These are phyloP conservation scores for Melozone crissalis DNA, from an alignment of 2,113 vertebrate species.

Conservation along the genomic window DNA sequence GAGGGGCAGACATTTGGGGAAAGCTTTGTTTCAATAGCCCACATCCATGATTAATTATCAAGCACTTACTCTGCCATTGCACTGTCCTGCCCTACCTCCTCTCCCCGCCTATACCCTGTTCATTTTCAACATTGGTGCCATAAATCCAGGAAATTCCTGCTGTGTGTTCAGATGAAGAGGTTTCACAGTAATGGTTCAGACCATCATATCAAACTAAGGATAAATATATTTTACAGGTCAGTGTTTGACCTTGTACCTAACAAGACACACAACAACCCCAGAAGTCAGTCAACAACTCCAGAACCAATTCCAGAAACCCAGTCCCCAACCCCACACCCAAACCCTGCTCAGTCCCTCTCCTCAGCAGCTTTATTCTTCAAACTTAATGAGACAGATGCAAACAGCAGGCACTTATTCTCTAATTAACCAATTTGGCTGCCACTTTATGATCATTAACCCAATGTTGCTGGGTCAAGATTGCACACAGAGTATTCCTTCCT, in stretches of 20 bases:
- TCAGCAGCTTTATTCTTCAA: conserved; percentile 34
- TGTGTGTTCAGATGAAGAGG: not conserved
- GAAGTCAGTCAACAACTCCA: not conserved
- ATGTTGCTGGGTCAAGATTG: conserved; percentile 12
- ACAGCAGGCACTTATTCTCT: conserved; percentile 58
- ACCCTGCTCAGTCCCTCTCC: not conserved
- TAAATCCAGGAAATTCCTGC: not conserved
- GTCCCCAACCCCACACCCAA: not conserved
- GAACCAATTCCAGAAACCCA: not conserved
- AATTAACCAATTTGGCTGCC: conserved; percentile 62
- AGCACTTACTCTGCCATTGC: not conserved
- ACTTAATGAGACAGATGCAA: conserved; percentile 63
- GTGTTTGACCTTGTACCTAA: not conserved
- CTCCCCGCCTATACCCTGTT: not conserved
- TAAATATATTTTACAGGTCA: not conserved
- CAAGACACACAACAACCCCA: not conserved
- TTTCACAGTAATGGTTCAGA: not conserved
- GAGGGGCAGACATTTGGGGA: not conserved
- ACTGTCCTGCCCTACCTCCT: not conserved
- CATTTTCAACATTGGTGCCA: not conserved
- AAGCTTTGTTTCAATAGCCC: not conserved
- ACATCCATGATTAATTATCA: not conserved
- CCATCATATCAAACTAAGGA: not conserved
- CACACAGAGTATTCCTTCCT: not conserved
- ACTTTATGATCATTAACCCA: conserved; percentile 59